These are phyloP conservation scores for Lepus americanus DNA, from an alignment of 2,113 vertebrate genomes.

Conservation along the genomic window DNA sequence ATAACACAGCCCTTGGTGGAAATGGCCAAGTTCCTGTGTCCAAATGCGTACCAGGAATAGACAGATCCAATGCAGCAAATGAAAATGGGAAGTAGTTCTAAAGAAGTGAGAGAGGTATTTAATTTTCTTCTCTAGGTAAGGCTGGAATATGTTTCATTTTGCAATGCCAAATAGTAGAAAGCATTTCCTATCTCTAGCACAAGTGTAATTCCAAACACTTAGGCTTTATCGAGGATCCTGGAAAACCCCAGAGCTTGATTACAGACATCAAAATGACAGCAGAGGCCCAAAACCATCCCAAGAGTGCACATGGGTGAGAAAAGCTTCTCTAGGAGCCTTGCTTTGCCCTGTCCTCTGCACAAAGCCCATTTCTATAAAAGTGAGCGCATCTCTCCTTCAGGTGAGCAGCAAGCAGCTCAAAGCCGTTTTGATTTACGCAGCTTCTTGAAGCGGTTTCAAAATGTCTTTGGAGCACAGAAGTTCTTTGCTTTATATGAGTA, in stretches of 20 bases:
- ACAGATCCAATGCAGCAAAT: not conserved
- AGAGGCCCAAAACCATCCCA: not conserved
- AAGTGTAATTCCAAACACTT: not conserved
- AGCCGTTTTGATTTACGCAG: not conserved
- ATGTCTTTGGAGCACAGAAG: not conserved
- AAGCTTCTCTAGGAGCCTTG: not conserved
- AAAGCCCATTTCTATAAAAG: not conserved
- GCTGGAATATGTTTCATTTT: not conserved
- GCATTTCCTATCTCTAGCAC: not conserved
- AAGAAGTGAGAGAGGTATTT: not conserved
- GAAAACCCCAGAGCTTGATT: not conserved
- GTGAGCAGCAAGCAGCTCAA: not conserved
- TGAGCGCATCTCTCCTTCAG: not conserved
- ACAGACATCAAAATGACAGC: not conserved
- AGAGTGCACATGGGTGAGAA: not conserved
- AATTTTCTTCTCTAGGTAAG: not conserved
- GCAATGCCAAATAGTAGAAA: not conserved
- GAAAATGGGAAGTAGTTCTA: not conserved
- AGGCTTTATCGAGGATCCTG: not conserved
- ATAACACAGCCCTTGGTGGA: not conserved
- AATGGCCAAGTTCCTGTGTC: not conserved
- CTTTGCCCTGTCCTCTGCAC: not conserved
- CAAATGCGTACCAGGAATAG: not conserved
- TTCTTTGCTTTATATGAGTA: not conserved
- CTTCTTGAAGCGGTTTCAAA: conserved; percentile 19